Base-by-base conservation (phyloP, 2,797 vertebrate species). In the Sorex maritimensis region DNA sequence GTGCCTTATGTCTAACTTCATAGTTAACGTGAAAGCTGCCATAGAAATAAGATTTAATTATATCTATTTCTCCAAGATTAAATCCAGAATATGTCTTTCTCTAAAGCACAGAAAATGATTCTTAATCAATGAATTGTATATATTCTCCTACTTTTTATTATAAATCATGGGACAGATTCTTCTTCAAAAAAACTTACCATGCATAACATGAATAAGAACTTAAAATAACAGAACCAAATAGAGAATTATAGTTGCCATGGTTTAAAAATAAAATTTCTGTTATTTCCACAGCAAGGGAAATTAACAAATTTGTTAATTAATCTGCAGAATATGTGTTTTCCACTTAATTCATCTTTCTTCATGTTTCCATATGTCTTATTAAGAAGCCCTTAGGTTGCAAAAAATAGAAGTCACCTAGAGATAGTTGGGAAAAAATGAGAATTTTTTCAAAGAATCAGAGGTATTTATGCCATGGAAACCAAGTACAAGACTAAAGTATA, bases 321-420 rank as follows among this genome's bases (percentile, higher is more conserved):
- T 95, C 75, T 94, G 52, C 91, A 91, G 94, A 83, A 92, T 85
- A 58, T 41, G 26, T 13, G 26, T 87, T 90, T 92, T 89, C 81
- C 82, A 73, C 61, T 93, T 95, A 94, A 96, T 92, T 92, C 67
- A 81, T 77, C 52, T 86, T 80, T 77, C 80, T 69, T 67, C 38
- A 58, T 46, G 67, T 28, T 86, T 88, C 65, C 78, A 52, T 73
- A 91, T 65, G 30, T 90, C 74, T 82, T 82, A 80, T 93, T 91
- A 88, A 90, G 19, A 81, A 94, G 75, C 72, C 52, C 55, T 94
- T 92, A 82, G 11, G 26, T 74, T 93, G 71, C 58, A 81, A 88
- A 72, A 92, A 78, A 92, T 49, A 89, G 28, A 96, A 79, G 55
- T 46, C 91, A 38, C 44, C 69, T 34, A 93, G 21, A 87, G 63